Conservation (phyloP, 2,888 invertebrate species). For the Autographa gamma region DNA sequence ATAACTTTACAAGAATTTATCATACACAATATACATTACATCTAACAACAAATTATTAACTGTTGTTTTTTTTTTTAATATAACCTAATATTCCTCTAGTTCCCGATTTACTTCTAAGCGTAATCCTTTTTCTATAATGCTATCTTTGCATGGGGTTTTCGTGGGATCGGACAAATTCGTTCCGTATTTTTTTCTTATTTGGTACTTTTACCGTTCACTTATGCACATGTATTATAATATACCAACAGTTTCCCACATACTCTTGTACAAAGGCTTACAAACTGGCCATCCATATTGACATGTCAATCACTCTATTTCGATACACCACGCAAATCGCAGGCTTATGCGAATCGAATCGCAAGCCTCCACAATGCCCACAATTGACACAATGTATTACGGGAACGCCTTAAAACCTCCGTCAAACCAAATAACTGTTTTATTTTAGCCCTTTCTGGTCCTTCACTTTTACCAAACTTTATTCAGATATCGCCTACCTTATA, state of each 20-base stretch:
- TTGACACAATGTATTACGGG: slow-evolving; percentile 75
- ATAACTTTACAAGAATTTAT: no score
- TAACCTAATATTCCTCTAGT: no score
- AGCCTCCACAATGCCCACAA: slow-evolving; percentile 69
- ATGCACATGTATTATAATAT: slow-evolving; percentile 10
- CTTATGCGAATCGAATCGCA: slow-evolving; percentile 73
- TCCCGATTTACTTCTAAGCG: background rate
- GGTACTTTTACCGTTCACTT: slow-evolving; percentile 31
- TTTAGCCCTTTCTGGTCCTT: slow-evolving; percentile 51
- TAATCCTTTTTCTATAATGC: background rate
- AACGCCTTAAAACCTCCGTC: slow-evolving; percentile 64
- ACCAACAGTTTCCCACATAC: slow-evolving; percentile 40
- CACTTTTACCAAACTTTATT: background rate
- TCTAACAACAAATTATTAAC: no score
- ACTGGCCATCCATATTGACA: slow-evolving; percentile 53
- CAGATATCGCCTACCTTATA: slow-evolving; percentile 2
- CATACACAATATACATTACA: no score
- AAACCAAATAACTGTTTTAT: slow-evolving; percentile 65
- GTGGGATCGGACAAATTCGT: background rate
- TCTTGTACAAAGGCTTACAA: slow-evolving; percentile 41
- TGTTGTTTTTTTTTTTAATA: no score
- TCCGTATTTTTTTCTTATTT: background rate
- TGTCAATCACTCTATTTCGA: slow-evolving; percentile 62
- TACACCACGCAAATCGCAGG: slow-evolving; percentile 52
- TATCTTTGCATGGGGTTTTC: background rate